Percentiles rank a stretch among this genome's conserved stretches.
These are phyloP conservation scores for Aproaerema taeniolella DNA, from an alignment of 2,888 invertebrate genomes.

Conservation along the genomic window DNA sequence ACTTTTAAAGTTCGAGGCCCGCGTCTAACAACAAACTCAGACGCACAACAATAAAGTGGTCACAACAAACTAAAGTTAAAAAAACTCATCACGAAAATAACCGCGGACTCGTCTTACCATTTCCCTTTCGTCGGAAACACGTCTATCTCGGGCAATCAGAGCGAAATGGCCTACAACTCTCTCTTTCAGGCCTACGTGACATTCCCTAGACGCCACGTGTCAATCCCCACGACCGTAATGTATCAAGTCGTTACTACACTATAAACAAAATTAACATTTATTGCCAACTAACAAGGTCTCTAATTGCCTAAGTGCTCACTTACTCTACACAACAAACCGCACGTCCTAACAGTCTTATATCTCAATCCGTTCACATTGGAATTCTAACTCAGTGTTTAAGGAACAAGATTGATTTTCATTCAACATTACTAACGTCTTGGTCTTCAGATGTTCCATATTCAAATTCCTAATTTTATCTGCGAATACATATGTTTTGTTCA, in stretches of 20 bases:
- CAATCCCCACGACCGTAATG: constrained; percentile 44
- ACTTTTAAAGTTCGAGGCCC: background rate
- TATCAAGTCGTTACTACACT: constrained; percentile 43
- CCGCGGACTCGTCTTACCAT: constrained; percentile 44
- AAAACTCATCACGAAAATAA: constrained; percentile 50
- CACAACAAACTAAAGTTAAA: constrained; percentile 29
- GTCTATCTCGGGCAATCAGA: constrained; percentile 56
- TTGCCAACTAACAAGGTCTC: constrained; percentile 40
- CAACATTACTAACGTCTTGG: constrained; percentile 8
- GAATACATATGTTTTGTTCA: constrained; percentile 24
- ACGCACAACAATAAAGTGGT: constrained; percentile 7
- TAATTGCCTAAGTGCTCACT: constrained; percentile 39
- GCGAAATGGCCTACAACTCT: constrained; percentile 36
- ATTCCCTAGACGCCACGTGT: constrained; percentile 62
- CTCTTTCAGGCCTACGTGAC: constrained; percentile 45
- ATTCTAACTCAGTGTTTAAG: constrained; percentile 29
- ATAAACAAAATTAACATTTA: constrained; percentile 56
- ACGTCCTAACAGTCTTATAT: constrained; percentile 20
- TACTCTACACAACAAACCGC: constrained; percentile 23
- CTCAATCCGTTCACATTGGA: constrained; percentile 23
- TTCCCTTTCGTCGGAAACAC: constrained; percentile 62
- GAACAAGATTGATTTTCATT: constrained; percentile 29
- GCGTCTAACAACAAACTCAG: background rate
- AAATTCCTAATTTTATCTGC: constrained; percentile 32
- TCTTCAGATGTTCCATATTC: constrained; percentile 41